Evolutionary conservation across 2,888 invertebrate genomes (phyloP), one percentile per base, ranked within the genome.

Genomic region (Patella pellucida): DNA sequence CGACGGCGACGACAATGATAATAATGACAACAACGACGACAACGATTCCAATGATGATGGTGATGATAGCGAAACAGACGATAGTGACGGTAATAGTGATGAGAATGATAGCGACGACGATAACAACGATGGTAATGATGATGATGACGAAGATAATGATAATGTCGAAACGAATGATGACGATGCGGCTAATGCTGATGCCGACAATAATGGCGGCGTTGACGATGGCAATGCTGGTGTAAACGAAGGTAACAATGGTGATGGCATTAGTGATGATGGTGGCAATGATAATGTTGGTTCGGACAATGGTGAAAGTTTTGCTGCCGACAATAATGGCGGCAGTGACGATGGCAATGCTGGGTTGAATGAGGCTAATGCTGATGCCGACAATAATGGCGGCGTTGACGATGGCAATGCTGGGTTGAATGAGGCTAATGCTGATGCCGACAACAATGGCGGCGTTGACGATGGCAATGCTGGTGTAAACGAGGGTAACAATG

Each of bases 241-340:
- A 7, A 56, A 3, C 19, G 54, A 72, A 3, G n/a, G 54, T 52
- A 27, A 19, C 19, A 12, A 54, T 16, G 16, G 56, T 52, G 31
- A 72, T 52, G 72, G 54, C 19, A 56, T 54, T 52, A 56, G n/a
- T 52, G 72, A 72, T 52, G 72, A n/a, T n/a, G n/a, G n/a, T n/a
- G n/a, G n/a, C n/a, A n/a, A n/a, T n/a, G n/a, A n/a, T n/a, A n/a
- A n/a, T n/a, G n/a, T n/a, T n/a, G 23, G 56, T 5, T 5, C 4
- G 54, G 14, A n/a, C n/a, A 3, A 31, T 4, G 50, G 54, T 19
- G n/a, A n/a, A n/a, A n/a, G n/a, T n/a, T n/a, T n/a, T n/a, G n/a
- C n/a, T n/a, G n/a, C n/a, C n/a, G n/a, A n/a, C n/a, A n/a, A n/a
- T n/a, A n/a, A n/a, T n/a, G n/a, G n/a, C n/a, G n/a, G 7, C 4